Percentiles rank a stretch among this genome's conserved stretches.
Evolutionary conservation across 2,888 invertebrate genomes (phyloP).

Genomic region (Artemia sinica): DNA sequence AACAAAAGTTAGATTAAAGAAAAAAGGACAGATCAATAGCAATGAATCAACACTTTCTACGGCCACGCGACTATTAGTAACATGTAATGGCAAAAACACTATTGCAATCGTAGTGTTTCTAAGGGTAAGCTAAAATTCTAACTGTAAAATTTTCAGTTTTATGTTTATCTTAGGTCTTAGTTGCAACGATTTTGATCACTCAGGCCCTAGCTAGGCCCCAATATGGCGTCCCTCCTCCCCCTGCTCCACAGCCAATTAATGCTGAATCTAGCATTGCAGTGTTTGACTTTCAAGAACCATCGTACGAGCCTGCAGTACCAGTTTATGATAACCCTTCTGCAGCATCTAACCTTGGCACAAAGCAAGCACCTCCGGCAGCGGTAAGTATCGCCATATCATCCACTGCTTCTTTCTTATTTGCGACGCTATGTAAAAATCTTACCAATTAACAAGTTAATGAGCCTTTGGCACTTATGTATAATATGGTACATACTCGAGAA

Average conservation of each 20-base stretch:
- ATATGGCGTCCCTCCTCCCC: slow-evolving; percentile 4
- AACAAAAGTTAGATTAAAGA: too few species aligned
- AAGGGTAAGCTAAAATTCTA: too few species aligned
- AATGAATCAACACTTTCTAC: too few species aligned
- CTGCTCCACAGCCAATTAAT: background rate
- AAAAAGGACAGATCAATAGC: too few species aligned
- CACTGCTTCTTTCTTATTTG: too few species aligned
- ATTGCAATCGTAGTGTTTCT: too few species aligned
- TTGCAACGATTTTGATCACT: slow-evolving; percentile 3
- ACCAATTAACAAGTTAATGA: too few species aligned
- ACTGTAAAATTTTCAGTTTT: background rate
- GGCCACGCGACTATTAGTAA: too few species aligned
- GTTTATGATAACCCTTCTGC: slow-evolving; percentile 11
- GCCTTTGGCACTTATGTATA: too few species aligned
- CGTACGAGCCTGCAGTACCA: background rate
- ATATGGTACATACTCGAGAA: too few species aligned
- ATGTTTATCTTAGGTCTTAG: slow-evolving; percentile 1
- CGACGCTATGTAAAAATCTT: too few species aligned
- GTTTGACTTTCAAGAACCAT: background rate
- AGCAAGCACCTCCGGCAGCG: background rate
- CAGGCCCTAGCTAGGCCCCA: slow-evolving; percentile 12
- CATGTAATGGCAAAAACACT: too few species aligned
- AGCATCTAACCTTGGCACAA: slow-evolving; percentile 4
- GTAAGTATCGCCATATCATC: background rate
- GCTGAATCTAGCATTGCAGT: background rate